Evolutionary conservation across 2,888 invertebrate genomes (phyloP).

Genomic region (Hemistola chrysoprasaria): DNA sequence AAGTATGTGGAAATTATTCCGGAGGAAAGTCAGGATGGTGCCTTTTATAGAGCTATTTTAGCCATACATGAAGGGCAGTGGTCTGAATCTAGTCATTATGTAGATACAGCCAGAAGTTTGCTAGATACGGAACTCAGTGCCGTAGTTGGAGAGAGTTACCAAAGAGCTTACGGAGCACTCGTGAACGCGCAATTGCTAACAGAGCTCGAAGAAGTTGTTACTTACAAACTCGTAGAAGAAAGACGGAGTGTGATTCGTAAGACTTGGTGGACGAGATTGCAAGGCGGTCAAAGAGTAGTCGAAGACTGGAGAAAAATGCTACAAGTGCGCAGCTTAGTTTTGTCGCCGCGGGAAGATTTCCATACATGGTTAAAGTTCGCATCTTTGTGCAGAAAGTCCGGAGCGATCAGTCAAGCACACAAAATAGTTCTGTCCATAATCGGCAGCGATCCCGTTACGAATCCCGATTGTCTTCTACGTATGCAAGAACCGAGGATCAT

Average conservation of each 20-base stretch:
- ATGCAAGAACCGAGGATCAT: slow-evolving; percentile 92
- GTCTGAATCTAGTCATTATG: slow-evolving; percentile 87
- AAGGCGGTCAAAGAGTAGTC: slow-evolving; percentile 96
- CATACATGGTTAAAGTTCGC: slow-evolving; percentile 98
- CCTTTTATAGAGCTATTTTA: slow-evolving; percentile 96
- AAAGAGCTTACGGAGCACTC: slow-evolving; percentile 96
- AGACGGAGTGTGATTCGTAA: slow-evolving; percentile 88
- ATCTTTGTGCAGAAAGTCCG: slow-evolving; percentile 96
- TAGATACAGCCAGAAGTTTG: slow-evolving; percentile 95
- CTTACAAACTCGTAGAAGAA: slow-evolving; percentile 97
- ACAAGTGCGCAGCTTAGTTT: slow-evolving; percentile 95
- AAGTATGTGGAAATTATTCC: slow-evolving; percentile 94
- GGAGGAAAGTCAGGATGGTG: slow-evolving; percentile 95
- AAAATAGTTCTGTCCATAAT: slow-evolving; percentile 94
- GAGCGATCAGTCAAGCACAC: slow-evolving; percentile 92
- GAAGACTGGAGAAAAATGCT: slow-evolving; percentile 99
- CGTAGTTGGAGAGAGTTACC: slow-evolving; percentile 97
- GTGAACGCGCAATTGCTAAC: slow-evolving; percentile 98
- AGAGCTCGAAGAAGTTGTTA: slow-evolving; percentile 98
- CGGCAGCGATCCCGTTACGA: slow-evolving; percentile 90
- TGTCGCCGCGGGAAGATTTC: slow-evolving; percentile 95
- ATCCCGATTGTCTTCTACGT: slow-evolving; percentile 87
- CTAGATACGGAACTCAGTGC: slow-evolving; percentile 97
- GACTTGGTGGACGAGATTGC: slow-evolving; percentile 97
- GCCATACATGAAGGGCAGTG: slow-evolving; percentile 92